Conservation (phyloP, 1,140 invertebrate genomes). For the Formica selysi region DNA sequence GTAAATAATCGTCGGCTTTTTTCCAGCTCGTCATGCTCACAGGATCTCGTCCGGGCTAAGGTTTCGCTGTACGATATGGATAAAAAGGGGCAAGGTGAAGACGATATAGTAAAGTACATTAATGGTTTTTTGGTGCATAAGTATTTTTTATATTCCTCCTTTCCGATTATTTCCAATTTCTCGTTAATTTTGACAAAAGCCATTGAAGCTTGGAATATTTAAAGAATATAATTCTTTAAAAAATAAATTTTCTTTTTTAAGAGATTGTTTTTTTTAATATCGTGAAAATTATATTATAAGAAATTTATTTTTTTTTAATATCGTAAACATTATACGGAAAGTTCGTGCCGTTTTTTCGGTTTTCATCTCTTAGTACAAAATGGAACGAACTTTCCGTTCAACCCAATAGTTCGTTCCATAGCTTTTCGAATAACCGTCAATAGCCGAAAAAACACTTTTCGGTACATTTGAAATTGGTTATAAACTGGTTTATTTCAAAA, state of each 20-base stretch:
- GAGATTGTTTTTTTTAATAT: neutral
- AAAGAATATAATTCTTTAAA: neutral
- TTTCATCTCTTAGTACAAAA: too few species aligned
- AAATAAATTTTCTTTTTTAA: neutral
- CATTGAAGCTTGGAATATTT: neutral
- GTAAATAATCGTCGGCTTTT: constrained; percentile 69
- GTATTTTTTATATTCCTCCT: neutral
- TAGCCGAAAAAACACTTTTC: too few species aligned
- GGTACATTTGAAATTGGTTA: too few species aligned
- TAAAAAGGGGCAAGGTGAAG: neutral
- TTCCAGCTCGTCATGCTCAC: constrained; percentile 62
- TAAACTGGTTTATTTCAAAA: too few species aligned
- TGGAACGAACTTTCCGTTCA: too few species aligned
- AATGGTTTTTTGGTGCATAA: neutral
- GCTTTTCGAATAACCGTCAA: too few species aligned
- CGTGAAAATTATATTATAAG: too few species aligned
- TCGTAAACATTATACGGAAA: too few species aligned
- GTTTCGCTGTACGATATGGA: constrained; percentile 59
- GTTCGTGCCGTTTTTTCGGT: too few species aligned
- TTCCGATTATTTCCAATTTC: neutral
- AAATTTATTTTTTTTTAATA: too few species aligned
- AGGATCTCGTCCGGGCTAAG: constrained; percentile 49
- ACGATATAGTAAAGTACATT: constrained; percentile 15
- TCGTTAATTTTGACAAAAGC: neutral
- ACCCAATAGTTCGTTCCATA: too few species aligned